phyloP scores from a whole-genome alignment of 2,888 invertebrate genomes.

The Malthinus flaveolus region DNA sequence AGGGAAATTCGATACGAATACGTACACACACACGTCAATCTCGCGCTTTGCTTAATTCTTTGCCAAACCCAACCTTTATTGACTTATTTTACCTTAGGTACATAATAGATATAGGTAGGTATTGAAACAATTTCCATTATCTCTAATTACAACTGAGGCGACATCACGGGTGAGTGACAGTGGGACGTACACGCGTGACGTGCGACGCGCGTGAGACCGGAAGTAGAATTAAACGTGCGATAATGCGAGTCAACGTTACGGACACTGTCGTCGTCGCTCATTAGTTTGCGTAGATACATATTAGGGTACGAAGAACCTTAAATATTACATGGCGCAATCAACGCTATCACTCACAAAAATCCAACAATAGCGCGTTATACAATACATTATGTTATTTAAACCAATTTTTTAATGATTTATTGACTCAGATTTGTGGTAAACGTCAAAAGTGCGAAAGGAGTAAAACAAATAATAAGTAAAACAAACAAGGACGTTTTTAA shows the following conservation, averaged over 20 bases:
- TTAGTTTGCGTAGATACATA: conserved; percentile 19
- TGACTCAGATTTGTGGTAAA: conserved; percentile 1
- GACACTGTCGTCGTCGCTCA: conserved; percentile 15
- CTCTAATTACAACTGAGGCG: conserved; percentile 27
- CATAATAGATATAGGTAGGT: conserved; percentile 13
- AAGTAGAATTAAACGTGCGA: conserved; percentile 34
- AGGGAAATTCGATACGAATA: neutral
- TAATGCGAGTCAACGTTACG: conserved; percentile 30
- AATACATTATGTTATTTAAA: conserved; percentile 23
- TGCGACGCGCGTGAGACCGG: conserved; percentile 34
- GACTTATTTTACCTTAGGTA: conserved; percentile 6
- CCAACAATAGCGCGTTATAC: conserved; percentile 9
- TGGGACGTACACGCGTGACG: conserved; percentile 23
- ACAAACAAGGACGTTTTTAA: no score
- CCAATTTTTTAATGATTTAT: conserved; percentile 17
- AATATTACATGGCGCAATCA: conserved; percentile 22
- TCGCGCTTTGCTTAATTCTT: neutral
- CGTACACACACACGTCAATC: neutral
- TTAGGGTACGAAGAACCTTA: conserved; percentile 16
- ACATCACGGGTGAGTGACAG: conserved; percentile 20
- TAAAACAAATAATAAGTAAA: neutral
- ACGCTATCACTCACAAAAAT: conserved; percentile 18
- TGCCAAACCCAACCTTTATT: conserved; percentile 12
- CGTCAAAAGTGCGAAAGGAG: neutral
- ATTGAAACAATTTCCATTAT: conserved; percentile 27